Conservation (phyloP, 2,797 vertebrate genomes). For the Halcyon leucocephala region DNA sequence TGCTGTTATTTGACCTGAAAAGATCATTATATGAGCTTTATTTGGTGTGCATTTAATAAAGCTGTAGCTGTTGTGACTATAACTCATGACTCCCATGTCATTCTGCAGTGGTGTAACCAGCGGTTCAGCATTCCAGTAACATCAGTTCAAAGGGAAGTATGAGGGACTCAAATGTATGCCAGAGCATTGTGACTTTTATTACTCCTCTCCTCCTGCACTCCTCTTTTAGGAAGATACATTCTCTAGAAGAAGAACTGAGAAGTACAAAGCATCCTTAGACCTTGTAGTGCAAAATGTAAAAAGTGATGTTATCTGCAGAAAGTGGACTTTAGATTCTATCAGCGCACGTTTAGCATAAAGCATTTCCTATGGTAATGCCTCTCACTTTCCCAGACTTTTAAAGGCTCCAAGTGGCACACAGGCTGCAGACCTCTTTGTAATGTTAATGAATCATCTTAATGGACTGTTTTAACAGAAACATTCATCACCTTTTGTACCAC, state of each 20-base stretch:
- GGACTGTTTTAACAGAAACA: constrained; percentile 73
- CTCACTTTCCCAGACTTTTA: constrained; percentile 60
- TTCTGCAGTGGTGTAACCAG: constrained; percentile 47
- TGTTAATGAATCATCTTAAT: constrained; percentile 81
- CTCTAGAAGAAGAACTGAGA: constrained; percentile 22
- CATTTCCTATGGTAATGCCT: constrained; percentile 63
- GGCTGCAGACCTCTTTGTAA: constrained; percentile 67
- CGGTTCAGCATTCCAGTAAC: constrained; percentile 58
- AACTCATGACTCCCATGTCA: constrained; percentile 55
- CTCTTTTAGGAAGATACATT: constrained; percentile 35
- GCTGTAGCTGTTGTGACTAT: constrained; percentile 38
- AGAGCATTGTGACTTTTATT: constrained; percentile 61
- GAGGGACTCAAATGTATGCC: constrained; percentile 20
- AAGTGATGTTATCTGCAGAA: constrained; percentile 71
- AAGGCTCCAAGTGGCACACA: constrained; percentile 65
- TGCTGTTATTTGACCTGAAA: constrained; percentile 60
- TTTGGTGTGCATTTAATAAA: constrained; percentile 69
- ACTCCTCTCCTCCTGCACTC: constrained; percentile 31
- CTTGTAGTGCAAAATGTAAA: constrained; percentile 71
- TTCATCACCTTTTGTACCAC: constrained; percentile 78
- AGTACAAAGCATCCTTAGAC: constrained; percentile 62
- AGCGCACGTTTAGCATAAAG: constrained; percentile 59
- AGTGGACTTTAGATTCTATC: constrained; percentile 73
- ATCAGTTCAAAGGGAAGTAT: constrained; percentile 59
- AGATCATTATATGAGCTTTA: constrained; percentile 49